A percentile compares a stretch with the other conserved stretches of the same genome.
These are phyloP conservation scores for Phalacrocorax aristotelis DNA, from an alignment of 2,113 vertebrate genomes.

Conservation along the genomic window DNA sequence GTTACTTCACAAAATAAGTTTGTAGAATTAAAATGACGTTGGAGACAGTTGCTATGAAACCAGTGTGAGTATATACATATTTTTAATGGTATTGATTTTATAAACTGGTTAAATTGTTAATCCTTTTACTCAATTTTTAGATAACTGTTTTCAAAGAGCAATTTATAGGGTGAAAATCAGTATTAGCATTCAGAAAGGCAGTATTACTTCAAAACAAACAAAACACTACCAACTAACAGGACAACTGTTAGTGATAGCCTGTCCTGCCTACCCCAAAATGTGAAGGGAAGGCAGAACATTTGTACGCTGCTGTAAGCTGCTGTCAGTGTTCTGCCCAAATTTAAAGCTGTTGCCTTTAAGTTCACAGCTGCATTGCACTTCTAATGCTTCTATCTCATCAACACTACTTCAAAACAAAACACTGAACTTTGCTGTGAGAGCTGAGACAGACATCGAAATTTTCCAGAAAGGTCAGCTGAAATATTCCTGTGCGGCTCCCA, in stretches of 20 bases:
- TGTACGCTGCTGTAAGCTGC: background rate
- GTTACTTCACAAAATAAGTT: background rate
- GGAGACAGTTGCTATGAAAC: background rate
- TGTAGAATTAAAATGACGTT: background rate
- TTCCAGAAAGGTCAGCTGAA: background rate
- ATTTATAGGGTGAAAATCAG: background rate
- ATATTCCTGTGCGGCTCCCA: accelerated
- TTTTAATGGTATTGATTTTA: background rate
- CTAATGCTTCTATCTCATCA: background rate
- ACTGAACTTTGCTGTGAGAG: background rate
- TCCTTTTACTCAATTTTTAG: background rate
- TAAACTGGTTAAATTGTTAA: background rate
- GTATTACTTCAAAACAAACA: background rate
- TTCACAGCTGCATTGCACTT: background rate
- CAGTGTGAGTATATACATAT: background rate
- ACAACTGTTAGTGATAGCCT: background rate
- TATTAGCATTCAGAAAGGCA: background rate
- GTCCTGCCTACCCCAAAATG: background rate
- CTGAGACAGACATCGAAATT: background rate
- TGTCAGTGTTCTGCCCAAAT: background rate
- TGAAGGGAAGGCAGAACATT: background rate
- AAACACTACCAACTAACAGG: background rate
- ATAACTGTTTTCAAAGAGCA: background rate
- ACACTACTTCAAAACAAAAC: background rate
- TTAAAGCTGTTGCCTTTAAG: background rate